Conservation (phyloP, 2,797 vertebrate species). For the Sebastes vulpes region DNA sequence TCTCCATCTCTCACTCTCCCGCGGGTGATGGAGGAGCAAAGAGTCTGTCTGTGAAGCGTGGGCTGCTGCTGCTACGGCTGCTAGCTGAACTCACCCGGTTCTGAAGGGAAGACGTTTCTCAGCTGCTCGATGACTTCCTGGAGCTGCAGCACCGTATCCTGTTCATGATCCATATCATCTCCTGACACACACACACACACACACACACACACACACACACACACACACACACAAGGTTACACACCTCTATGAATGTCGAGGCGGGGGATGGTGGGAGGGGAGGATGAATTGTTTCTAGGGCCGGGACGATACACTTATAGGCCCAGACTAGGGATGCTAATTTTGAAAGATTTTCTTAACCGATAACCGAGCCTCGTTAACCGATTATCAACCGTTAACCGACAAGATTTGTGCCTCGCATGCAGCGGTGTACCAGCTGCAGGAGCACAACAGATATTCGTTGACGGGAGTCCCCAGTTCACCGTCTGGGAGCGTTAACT, state of each 20-base stretch:
- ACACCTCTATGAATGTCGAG: not conserved
- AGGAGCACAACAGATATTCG: too few species aligned
- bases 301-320: too few species aligned
- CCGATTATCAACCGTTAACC: too few species aligned
- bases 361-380: too few species aligned
- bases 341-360: too few species aligned
- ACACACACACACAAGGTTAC: not conserved
- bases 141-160: constrained; percentile 94
- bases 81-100: constrained; percentile 75
- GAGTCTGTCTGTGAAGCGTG: constrained; percentile 20
- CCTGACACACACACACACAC: constrained; percentile 77
- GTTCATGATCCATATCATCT: constrained; percentile 89
- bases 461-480: too few species aligned
- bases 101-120: constrained; percentile 93
- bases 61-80: not conserved
- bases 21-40: constrained; percentile 23
- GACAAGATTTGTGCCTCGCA: too few species aligned
- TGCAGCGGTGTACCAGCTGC: too few species aligned
- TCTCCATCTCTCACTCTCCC: constrained; percentile 56
- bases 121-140: constrained; percentile 99
- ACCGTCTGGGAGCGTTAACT: too few species aligned
- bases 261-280: not conserved
- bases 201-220: not conserved
- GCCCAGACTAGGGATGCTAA: too few species aligned
- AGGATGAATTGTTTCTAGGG: not conserved